Percentiles rank a stretch among this genome's conserved stretches.
phyloP scores from a whole-genome alignment of 1,140 invertebrate genomes.

The Aculops lycopersici region DNA sequence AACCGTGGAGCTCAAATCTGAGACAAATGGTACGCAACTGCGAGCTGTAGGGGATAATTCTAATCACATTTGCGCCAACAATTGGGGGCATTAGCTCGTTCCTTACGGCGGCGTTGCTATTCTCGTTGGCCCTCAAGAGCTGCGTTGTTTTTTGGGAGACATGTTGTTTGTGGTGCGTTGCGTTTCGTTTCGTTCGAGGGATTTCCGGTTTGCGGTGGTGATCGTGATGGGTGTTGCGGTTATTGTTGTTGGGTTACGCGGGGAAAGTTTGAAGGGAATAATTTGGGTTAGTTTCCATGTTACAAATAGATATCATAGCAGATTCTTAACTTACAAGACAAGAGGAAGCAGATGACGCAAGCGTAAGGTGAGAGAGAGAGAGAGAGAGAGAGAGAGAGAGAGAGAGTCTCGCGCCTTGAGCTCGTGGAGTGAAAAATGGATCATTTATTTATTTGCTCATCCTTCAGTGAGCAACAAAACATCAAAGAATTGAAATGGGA shows the following conservation, averaged over 20 bases:
- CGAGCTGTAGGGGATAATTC: conserved; percentile 46
- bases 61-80: conserved; percentile 36
- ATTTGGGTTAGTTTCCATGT: too few relatives aligned
- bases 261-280: too few relatives aligned
- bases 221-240: too few relatives aligned
- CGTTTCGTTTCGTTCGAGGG: too few relatives aligned
- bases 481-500: background rate
- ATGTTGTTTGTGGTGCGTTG: too few relatives aligned
- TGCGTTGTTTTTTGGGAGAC: conserved; percentile 19
- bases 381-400: conserved; percentile 1
- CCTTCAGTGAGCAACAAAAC: background rate
- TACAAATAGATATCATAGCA: too few relatives aligned
- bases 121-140: conserved; percentile 41
- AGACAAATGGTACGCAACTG: conserved; percentile 52
- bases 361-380: background rate
- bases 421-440: background rate
- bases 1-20: conserved; percentile 46
- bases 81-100: conserved; percentile 35
- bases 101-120: conserved; percentile 41
- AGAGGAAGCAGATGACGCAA: too few relatives aligned
- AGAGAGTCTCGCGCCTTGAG: conserved; percentile 1
- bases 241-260: too few relatives aligned
- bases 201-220: too few relatives aligned
- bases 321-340: too few relatives aligned
- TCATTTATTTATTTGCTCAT: background rate